phyloP scores from a whole-genome alignment of 1,140 invertebrate genomes.

The Fopius arisanus region DNA sequence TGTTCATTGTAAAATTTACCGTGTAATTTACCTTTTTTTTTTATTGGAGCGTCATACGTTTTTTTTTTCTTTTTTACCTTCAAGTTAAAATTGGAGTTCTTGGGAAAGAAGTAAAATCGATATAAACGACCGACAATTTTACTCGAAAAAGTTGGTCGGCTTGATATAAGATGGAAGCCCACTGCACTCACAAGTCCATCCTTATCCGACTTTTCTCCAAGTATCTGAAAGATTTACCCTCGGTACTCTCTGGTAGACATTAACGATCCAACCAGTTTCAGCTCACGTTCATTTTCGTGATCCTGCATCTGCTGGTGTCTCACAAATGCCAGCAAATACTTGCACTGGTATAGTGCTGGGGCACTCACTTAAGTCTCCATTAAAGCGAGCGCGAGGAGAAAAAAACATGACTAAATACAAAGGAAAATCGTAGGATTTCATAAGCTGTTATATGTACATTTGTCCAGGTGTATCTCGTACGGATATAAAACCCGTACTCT shows the following conservation, averaged over 20 bases:
- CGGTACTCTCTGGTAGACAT: conserved; percentile 26
- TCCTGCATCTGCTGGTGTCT: background rate
- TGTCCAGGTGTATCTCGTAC: background rate
- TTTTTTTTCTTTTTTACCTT: background rate
- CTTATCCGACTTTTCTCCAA: conserved; percentile 31
- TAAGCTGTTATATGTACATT: background rate
- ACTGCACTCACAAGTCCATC: conserved; percentile 24
- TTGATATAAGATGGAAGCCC: conserved; percentile 22
- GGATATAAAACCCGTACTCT: background rate
- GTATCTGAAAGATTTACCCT: conserved; percentile 27
- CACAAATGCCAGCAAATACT: background rate
- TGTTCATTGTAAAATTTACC: background rate
- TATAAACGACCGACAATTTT: conserved; percentile 32
- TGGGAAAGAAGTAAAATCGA: conserved; percentile 18
- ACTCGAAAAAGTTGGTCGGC: conserved; percentile 27
- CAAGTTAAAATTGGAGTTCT: conserved; percentile 11
- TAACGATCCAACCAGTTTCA: conserved; percentile 29
- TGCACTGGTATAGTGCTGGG: background rate
- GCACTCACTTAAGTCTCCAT: background rate
- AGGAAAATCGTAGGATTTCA: background rate
- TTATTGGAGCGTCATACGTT: background rate
- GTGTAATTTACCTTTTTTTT: background rate
- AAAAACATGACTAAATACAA: background rate
- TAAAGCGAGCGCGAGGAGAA: background rate
- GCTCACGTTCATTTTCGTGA: conserved; percentile 25